Evolutionary conservation across 2,797 vertebrate genomes (phyloP).

Genomic region (Spheniscus humboldti): DNA sequence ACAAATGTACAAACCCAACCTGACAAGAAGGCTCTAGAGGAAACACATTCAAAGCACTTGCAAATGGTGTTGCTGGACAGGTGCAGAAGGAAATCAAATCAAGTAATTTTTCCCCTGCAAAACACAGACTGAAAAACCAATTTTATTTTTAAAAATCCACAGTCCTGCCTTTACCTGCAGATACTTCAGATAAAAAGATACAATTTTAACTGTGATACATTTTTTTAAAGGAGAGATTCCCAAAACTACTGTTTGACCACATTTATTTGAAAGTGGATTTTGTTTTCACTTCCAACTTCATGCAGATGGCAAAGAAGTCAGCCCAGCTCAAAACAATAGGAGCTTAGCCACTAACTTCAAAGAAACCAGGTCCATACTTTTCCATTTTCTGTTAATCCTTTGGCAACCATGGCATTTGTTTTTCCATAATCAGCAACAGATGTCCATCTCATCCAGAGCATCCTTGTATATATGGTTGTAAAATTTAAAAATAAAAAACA

Average conservation of each 20-base stretch:
- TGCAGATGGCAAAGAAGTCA: not conserved
- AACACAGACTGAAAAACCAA: not conserved
- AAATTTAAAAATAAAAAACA: not conserved
- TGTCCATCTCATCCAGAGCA: constrained; percentile 41
- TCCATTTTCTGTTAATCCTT: not conserved
- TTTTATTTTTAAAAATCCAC: constrained; percentile 2
- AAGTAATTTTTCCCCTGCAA: not conserved
- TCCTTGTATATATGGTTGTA: not conserved
- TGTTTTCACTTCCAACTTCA: not conserved
- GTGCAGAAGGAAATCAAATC: constrained; percentile 26
- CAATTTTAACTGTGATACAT: not conserved
- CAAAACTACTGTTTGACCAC: not conserved
- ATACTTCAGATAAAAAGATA: not conserved
- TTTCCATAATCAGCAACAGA: not conserved
- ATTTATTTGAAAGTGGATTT: not conserved
- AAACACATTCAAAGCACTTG: constrained; percentile 41
- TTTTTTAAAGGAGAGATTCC: not conserved
- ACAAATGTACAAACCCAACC: constrained; percentile 59
- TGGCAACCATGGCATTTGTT: not conserved
- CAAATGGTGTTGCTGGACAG: constrained; percentile 12
- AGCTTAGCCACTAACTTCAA: not conserved
- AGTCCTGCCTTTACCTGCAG: constrained; percentile 1
- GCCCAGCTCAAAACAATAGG: not conserved
- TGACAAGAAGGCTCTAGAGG: constrained; percentile 49
- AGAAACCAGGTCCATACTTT: not conserved